These are phyloP conservation scores for Lycopodina hypogea DNA, from an alignment of 37 sponge, comb jelly and placozoan species.

Conservation along the genomic window DNA sequence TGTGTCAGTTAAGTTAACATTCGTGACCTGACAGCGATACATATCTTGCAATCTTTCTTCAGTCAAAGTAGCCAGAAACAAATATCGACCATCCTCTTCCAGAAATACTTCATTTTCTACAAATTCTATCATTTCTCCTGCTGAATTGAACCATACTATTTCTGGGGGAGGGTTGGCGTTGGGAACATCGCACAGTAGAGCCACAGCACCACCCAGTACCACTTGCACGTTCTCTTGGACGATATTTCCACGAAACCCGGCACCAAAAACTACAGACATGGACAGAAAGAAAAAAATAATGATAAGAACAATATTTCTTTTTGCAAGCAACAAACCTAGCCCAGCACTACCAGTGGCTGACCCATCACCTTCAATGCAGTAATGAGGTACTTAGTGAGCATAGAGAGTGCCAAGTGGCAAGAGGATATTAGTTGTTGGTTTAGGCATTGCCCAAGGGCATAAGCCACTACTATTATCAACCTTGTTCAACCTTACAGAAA, in stretches of 20 bases:
- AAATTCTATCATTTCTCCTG: background rate
- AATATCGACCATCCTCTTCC: conserved; percentile 26
- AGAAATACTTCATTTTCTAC: background rate
- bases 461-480: no score
- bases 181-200: conserved; percentile 23
- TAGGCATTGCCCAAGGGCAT: no score
- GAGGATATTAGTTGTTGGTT: no score
- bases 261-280: conserved; percentile 28
- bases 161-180: conserved; percentile 18
- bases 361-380: background rate
- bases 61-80: conserved; percentile 14
- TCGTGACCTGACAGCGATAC: conserved; percentile 55
- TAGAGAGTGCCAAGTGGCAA: no score
- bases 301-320: background rate
- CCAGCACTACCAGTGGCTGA: no score
- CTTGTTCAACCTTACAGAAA: no score
- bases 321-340: no score
- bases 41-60: background rate
- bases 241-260: background rate
- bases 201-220: background rate
- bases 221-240: background rate
- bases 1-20: background rate
- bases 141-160: conserved; percentile 10
- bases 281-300: background rate
- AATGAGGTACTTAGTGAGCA: no score